These are phyloP conservation scores for Archaeoteleia sp. DNA, from an alignment of 2,888 invertebrate genomes.

Conservation along the genomic window DNA sequence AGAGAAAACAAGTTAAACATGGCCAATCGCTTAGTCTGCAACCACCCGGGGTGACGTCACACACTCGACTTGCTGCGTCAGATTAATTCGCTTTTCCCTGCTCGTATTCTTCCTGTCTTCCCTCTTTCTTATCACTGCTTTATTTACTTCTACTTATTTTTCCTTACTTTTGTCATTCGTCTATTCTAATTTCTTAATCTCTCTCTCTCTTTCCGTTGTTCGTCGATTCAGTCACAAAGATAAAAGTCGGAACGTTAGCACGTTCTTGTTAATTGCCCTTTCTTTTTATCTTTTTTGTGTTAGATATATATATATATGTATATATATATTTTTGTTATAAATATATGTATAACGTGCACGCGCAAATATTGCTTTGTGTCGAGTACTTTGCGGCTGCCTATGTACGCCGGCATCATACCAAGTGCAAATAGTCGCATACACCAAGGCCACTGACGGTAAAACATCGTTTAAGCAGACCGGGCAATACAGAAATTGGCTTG, in stretches of 20 bases:
- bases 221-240: no score
- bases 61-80: background rate
- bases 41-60: slow-evolving; percentile 59
- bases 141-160: no score
- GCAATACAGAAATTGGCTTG: slow-evolving; percentile 23
- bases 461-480: slow-evolving; percentile 20
- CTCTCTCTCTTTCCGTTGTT: no score
- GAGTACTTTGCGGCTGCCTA: slow-evolving; percentile 8
- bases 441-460: slow-evolving; percentile 17
- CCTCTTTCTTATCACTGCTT: no score
- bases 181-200: no score
- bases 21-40: slow-evolving; percentile 64
- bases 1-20: slow-evolving; percentile 62
- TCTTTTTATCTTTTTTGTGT: no score
- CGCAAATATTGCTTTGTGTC: slow-evolving; percentile 26
- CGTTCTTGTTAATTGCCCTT: background rate
- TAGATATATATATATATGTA: no score
- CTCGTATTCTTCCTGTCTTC: no score
- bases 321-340: no score
- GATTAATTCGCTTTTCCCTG: no score
- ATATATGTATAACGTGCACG: slow-evolving; percentile 9
- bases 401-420: slow-evolving; percentile 3
- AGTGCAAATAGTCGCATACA: slow-evolving; percentile 29
- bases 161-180: no score
- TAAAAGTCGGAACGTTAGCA: no score